A percentile compares a stretch with the other conserved stretches of the same genome.
Evolutionary conservation across 2,888 invertebrate genomes (phyloP).

Genomic region (Itoplectis maculator): DNA sequence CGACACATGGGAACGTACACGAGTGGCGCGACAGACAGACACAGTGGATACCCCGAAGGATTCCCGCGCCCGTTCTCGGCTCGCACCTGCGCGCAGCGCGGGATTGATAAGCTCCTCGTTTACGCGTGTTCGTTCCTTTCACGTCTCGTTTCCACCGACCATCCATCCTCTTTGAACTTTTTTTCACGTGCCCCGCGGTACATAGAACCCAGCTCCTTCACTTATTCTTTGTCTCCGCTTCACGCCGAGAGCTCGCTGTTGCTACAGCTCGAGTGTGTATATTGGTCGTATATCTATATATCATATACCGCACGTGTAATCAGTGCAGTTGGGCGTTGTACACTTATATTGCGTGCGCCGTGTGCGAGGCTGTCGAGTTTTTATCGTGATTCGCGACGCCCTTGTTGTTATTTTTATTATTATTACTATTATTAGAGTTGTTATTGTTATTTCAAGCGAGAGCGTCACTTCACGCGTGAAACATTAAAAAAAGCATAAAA

Average conservation of each 20-base stretch:
- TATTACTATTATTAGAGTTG: slow-evolving; percentile 3
- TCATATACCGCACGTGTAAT: no score
- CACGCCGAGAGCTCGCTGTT: neutral
- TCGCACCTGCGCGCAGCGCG: slow-evolving; percentile 26
- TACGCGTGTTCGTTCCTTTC: slow-evolving; percentile 3
- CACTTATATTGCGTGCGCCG: no score
- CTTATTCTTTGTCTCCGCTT: slow-evolving; percentile 18
- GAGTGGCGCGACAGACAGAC: slow-evolving; percentile 11
- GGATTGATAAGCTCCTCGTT: slow-evolving; percentile 32
- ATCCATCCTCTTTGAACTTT: slow-evolving; percentile 36
- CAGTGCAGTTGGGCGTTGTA: no score
- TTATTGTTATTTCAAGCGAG: neutral
- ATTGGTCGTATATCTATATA: neutral
- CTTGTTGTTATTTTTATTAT: neutral
- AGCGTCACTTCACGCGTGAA: neutral
- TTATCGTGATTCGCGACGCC: no score
- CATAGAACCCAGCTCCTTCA: neutral
- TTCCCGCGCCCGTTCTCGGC: neutral
- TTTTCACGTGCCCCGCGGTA: slow-evolving; percentile 4
- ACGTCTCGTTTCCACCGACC: slow-evolving; percentile 38
- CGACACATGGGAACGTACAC: slow-evolving; percentile 26
- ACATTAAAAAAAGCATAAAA: neutral
- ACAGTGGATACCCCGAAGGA: slow-evolving; percentile 20
- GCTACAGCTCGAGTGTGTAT: neutral
- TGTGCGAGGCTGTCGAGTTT: no score